phyloP scores from a whole-genome alignment of 2,797 vertebrate genomes.

The Sciurus carolinensis region DNA sequence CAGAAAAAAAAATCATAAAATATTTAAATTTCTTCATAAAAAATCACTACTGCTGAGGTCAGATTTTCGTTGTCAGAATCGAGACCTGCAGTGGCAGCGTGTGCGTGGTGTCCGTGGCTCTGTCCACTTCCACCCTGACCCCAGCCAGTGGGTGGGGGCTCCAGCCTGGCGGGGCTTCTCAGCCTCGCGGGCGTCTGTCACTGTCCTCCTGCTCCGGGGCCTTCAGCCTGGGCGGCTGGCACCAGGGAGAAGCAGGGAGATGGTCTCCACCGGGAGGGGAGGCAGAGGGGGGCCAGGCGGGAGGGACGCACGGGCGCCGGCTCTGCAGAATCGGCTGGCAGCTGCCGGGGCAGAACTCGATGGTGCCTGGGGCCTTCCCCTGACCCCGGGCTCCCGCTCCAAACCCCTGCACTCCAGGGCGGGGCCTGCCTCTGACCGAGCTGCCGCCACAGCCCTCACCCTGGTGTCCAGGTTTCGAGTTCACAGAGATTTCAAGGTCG shows the following conservation, averaged over 20 bases:
- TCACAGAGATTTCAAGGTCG: neutral
- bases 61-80: neutral
- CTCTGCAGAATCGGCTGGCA: no score
- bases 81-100: rapidly evolving
- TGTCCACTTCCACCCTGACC: no score
- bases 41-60: neutral
- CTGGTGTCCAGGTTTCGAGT: neutral
- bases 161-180: no score
- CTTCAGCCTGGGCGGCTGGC: rapidly evolving
- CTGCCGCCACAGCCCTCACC: rapidly evolving
- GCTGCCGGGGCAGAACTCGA: no score
- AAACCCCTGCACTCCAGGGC: neutral
- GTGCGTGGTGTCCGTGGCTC: no score
- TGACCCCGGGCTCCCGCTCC: no score
- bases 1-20: neutral
- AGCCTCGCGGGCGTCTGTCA: rapidly evolving
- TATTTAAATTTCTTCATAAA: neutral
- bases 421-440: rapidly evolving
- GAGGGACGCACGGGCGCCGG: no score
- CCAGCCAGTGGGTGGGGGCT: no score
- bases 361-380: no score
- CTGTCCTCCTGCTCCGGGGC: rapidly evolving
- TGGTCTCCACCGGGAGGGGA: rapidly evolving
- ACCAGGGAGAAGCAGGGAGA: neutral
- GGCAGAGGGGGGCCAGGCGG: no score